Evolutionary conservation across 2,797 vertebrate species (phyloP).

Genomic region (Molothrus aeneus): DNA sequence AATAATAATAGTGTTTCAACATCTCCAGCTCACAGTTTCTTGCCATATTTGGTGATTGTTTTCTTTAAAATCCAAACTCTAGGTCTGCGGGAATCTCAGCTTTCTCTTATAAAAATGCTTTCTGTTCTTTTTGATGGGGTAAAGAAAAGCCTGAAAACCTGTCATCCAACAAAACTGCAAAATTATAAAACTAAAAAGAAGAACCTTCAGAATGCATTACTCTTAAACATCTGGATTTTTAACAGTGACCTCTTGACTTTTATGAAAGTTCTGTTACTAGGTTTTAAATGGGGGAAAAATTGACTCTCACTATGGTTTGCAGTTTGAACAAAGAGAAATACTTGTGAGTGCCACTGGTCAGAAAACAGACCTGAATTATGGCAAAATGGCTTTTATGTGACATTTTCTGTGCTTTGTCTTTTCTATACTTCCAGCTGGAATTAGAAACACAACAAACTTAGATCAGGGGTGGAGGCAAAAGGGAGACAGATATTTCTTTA

Average conservation of each 20-base stretch:
- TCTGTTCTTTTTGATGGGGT: background rate
- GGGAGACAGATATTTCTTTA: background rate
- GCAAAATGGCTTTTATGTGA: background rate
- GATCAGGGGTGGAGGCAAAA: background rate
- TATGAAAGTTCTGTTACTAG: background rate
- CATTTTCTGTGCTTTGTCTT: background rate
- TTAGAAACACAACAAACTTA: background rate
- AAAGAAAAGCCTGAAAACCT: constrained; percentile 1
- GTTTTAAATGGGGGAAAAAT: background rate
- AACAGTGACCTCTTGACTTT: background rate
- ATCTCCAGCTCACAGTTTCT: constrained; percentile 22
- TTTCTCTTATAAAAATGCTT: background rate
- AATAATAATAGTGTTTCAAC: constrained; percentile 32
- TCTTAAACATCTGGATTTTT: background rate
- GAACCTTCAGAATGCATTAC: background rate
- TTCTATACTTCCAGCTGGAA: background rate
- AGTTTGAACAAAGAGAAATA: background rate
- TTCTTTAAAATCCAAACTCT: constrained; percentile 6
- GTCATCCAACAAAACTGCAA: background rate
- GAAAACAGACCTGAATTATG: background rate
- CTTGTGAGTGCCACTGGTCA: background rate
- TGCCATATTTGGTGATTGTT: constrained; percentile 50
- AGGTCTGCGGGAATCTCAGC: background rate
- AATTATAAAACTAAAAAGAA: background rate
- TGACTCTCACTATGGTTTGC: background rate